phyloP scores from a whole-genome alignment of 2,113 vertebrate species.

The Serinus canaria region DNA sequence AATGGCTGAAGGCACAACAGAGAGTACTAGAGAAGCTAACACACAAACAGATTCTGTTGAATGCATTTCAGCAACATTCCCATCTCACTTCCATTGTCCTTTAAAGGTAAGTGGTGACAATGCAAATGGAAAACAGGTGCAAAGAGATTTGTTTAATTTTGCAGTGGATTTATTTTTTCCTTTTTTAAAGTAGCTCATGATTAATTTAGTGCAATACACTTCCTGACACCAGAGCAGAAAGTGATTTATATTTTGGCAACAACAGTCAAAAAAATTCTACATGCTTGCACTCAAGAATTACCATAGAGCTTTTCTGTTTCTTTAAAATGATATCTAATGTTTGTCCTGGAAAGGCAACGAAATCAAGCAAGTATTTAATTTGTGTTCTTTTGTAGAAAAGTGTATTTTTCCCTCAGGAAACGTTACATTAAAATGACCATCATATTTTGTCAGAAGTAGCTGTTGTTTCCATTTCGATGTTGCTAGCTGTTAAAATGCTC shows the following conservation, averaged over 20 bases:
- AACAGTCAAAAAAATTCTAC: not conserved
- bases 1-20: not conserved
- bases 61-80: not conserved
- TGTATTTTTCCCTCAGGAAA: not conserved
- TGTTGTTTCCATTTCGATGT: not conserved
- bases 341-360: slow-evolving; percentile 10
- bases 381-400: not conserved
- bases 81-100: slow-evolving; percentile 22
- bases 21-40: not conserved
- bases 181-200: slow-evolving; percentile 43
- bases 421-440: not conserved
- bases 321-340: not conserved
- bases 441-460: not conserved
- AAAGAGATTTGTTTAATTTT: slow-evolving; percentile 59
- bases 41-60: not conserved
- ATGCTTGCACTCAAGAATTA: not conserved
- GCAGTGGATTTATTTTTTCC: slow-evolving; percentile 20
- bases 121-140: slow-evolving; percentile 49
- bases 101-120: slow-evolving; percentile 64
- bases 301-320: not conserved
- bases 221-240: slow-evolving; percentile 32
- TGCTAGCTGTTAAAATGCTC: not conserved
- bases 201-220: slow-evolving; percentile 57
- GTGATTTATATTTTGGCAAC: slow-evolving; percentile 50
- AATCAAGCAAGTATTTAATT: not conserved